These are phyloP conservation scores for Rhinophrynus dorsalis DNA, from an alignment of 2,797 vertebrate genomes.

Conservation along the genomic window DNA sequence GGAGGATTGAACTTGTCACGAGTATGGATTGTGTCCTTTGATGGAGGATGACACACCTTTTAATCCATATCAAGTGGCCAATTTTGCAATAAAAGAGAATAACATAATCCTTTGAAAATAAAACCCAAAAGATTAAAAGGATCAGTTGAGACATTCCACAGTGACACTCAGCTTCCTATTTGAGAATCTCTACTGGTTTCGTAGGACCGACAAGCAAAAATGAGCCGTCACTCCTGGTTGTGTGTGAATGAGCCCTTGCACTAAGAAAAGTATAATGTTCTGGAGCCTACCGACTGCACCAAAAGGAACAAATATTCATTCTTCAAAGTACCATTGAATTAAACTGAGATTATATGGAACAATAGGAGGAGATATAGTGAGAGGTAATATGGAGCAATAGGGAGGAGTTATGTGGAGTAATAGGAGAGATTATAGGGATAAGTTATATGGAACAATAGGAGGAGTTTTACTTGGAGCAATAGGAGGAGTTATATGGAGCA, in stretches of 20 bases:
- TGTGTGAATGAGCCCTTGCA: no score
- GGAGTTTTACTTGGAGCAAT: no score
- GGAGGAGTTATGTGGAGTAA: no score
- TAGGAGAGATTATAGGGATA: no score
- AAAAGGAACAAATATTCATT: no score
- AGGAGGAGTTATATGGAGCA: no score
- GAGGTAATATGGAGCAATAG: constrained; percentile 2
- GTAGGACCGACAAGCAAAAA: constrained; percentile 8
- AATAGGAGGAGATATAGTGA: no score
- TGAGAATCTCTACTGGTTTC: constrained; percentile 7
- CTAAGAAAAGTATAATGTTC: no score
- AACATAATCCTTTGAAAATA: constrained; percentile 37
- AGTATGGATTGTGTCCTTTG: not conserved
- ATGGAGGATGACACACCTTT: constrained; percentile 25
- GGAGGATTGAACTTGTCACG: constrained; percentile 2
- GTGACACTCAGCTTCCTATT: constrained; percentile 23
- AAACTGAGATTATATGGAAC: not conserved
- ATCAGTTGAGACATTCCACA: constrained; percentile 21
- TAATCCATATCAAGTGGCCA: constrained; percentile 43
- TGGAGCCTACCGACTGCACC: no score
- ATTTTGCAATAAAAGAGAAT: constrained; percentile 26
- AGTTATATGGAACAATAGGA: no score
- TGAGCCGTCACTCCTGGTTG: not conserved
- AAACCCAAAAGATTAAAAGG: constrained; percentile 33
- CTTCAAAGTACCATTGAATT: not conserved